phyloP scores from a whole-genome alignment of 2,888 invertebrate species.

The Tenthredo amoena region DNA sequence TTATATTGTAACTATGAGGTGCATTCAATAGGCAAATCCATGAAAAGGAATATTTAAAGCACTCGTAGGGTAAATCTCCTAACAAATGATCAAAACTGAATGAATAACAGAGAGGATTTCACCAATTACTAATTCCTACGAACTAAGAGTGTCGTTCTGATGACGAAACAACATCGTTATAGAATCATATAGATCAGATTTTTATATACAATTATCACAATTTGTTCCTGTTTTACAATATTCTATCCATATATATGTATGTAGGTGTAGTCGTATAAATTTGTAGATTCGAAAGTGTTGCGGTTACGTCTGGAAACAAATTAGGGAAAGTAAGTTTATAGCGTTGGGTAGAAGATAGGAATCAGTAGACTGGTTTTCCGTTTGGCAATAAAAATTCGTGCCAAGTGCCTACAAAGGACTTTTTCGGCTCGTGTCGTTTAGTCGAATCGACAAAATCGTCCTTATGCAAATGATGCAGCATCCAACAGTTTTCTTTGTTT shows the following conservation, averaged over 20 bases:
- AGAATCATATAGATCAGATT: not conserved
- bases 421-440: conserved; percentile 30
- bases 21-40: not conserved
- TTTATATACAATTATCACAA: not conserved
- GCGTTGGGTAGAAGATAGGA: not conserved
- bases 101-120: too few relatives aligned
- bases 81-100: too few relatives aligned
- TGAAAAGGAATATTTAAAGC: not conserved
- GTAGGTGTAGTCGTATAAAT: not conserved
- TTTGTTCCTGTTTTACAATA: not conserved
- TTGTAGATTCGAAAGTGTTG: not conserved
- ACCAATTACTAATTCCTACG: too few relatives aligned
- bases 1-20: not conserved
- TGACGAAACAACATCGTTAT: too few relatives aligned
- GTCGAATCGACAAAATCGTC: conserved; percentile 41
- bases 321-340: conserved; percentile 9
- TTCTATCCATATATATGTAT: not conserved
- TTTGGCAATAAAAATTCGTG: not conserved
- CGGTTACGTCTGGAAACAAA: not conserved
- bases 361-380: conserved; percentile 10
- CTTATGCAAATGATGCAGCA: conserved; percentile 40
- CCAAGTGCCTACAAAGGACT: conserved; percentile 24
- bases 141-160: too few relatives aligned
- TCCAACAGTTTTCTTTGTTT: conserved; percentile 46
- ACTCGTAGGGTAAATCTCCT: not conserved